These are phyloP conservation scores for Lycocerus yunnanus DNA, from an alignment of 2,888 invertebrate species.

Conservation along the genomic window DNA sequence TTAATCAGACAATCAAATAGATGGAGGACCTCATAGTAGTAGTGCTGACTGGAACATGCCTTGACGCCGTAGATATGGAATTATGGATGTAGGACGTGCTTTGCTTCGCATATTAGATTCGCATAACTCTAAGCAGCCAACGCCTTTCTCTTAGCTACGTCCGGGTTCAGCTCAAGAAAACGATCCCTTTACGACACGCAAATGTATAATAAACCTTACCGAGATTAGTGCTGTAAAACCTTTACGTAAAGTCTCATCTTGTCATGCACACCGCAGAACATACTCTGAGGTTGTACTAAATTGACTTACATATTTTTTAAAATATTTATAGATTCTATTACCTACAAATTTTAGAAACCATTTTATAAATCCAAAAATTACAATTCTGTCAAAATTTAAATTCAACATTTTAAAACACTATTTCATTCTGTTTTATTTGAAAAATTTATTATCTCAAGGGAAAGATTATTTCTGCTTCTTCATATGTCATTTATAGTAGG, in stretches of 20 bases:
- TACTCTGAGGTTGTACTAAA: not conserved
- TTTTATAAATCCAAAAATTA: not conserved
- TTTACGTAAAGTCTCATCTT: constrained; percentile 25
- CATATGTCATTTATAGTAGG: not conserved
- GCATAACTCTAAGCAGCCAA: constrained; percentile 34
- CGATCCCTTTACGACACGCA: constrained; percentile 37
- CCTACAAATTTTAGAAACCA: not conserved
- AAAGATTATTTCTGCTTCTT: not conserved
- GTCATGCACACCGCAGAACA: constrained; percentile 10
- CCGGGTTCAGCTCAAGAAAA: constrained; percentile 31
- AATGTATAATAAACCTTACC: constrained; percentile 38
- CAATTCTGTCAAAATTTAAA: not conserved
- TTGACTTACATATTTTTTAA: not conserved
- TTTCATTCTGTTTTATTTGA: not conserved
- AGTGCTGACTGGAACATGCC: constrained; percentile 33
- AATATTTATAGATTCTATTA: not conserved
- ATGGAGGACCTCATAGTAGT: constrained; percentile 18
- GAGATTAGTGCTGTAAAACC: constrained; percentile 34
- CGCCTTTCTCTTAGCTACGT: constrained; percentile 29
- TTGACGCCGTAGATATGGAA: constrained; percentile 39
- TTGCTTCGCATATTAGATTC: constrained; percentile 39
- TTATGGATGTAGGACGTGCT: constrained; percentile 42
- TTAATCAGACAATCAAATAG: constrained; percentile 35
- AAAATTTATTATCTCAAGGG: not conserved
- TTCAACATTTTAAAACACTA: not conserved